Evolutionary conservation across 2,797 vertebrate species (phyloP).

Genomic region (Pelodytes ibericus): DNA sequence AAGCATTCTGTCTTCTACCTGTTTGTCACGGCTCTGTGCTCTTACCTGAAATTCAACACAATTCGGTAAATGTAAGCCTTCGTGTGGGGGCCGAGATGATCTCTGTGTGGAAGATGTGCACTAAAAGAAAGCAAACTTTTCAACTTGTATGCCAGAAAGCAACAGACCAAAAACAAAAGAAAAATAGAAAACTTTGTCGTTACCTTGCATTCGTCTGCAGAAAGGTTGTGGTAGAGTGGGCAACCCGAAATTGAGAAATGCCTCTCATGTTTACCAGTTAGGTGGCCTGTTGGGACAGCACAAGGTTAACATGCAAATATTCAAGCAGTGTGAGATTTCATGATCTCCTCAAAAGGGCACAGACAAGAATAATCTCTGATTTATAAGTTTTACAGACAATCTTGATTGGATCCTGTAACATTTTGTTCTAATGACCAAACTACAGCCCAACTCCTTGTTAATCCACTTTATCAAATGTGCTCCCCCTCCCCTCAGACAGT

Average conservation of each 20-base stretch:
- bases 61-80: conserved; percentile 57
- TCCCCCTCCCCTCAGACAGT: no score
- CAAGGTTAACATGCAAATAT: conserved; percentile 1
- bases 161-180: not conserved
- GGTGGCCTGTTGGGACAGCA: conserved; percentile 78
- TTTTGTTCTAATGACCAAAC: no score
- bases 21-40: conserved; percentile 94
- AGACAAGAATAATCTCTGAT: no score
- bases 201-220: conserved; percentile 97
- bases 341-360: no score
- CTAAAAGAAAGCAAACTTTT: conserved; percentile 15
- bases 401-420: no score
- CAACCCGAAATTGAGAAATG: conserved; percentile 98
- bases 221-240: conserved; percentile 96
- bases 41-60: conserved; percentile 83
- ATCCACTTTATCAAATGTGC: no score
- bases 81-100: conserved; percentile 29
- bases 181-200: not conserved
- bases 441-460: no score
- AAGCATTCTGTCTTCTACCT: conserved; percentile 90
- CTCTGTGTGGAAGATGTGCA: conserved; percentile 28
- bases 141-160: not conserved
- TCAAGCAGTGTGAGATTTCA: no score
- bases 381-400: no score
- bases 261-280: conserved; percentile 95